Percentiles rank a stretch among this genome's conserved stretches.
These are phyloP conservation scores for Homarus americanus DNA, from an alignment of 1,140 invertebrate species.

Conservation along the genomic window DNA sequence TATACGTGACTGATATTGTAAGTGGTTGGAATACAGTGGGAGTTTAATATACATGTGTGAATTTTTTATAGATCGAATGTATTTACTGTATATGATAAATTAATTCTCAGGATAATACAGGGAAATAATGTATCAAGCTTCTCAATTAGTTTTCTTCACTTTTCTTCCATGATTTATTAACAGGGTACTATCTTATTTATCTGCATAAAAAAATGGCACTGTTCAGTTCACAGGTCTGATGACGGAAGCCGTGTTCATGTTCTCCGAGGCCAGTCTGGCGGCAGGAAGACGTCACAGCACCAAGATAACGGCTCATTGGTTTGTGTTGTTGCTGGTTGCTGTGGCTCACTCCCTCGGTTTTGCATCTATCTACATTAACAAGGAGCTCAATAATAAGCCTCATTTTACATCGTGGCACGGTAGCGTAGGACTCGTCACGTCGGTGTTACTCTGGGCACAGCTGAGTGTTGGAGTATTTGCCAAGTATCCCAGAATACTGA, in stretches of 20 bases:
- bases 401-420: slow-evolving; percentile 49
- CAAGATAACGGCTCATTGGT: slow-evolving; percentile 40
- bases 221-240: slow-evolving; percentile 48
- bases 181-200: no score
- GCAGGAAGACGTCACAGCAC: background rate
- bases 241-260: slow-evolving; percentile 41
- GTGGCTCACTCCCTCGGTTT: slow-evolving; percentile 12
- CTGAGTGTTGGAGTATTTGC: slow-evolving; percentile 12
- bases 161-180: no score
- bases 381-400: slow-evolving; percentile 34
- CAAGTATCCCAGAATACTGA: slow-evolving; percentile 23
- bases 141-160: no score
- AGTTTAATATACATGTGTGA: no score
- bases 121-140: no score
- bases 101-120: no score
- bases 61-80: no score
- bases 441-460: background rate
- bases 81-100: no score
- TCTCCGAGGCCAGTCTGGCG: slow-evolving; percentile 36
- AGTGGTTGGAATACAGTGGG: no score
- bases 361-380: slow-evolving; percentile 45
- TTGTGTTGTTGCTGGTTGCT: slow-evolving; percentile 1
- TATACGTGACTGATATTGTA: no score
- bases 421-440: background rate
- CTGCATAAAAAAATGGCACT: no score